phyloP scores from a whole-genome alignment of 2,888 invertebrate species.

The Antitype chi region DNA sequence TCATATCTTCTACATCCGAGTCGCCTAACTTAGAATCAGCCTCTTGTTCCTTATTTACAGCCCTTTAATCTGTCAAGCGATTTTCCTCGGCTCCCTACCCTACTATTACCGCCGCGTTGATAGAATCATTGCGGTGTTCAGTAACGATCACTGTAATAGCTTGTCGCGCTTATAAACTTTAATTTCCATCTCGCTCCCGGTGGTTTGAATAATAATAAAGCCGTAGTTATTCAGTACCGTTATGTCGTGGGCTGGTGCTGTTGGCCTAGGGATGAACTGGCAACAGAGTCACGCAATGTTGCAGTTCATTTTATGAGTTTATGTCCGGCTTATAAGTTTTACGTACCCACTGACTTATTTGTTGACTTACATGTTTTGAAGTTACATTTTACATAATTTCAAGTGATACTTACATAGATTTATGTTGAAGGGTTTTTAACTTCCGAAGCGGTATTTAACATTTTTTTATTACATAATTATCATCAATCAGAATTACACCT shows the following conservation, averaged over 20 bases:
- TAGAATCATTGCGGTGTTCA: conserved; percentile 58
- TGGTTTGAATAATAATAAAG: conserved; percentile 61
- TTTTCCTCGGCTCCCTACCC: conserved; percentile 40
- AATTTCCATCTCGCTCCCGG: conserved; percentile 58
- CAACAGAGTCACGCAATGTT: conserved; percentile 8
- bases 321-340: background rate
- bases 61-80: conserved; percentile 51
- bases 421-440: background rate
- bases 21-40: conserved; percentile 10
- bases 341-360: background rate
- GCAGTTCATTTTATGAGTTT: conserved; percentile 16
- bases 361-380: background rate
- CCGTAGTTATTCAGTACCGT: conserved; percentile 53
- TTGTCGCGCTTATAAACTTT: conserved; percentile 60
- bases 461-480: background rate
- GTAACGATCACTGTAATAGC: conserved; percentile 52
- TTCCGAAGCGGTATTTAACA: background rate
- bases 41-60: conserved; percentile 36
- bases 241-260: conserved; percentile 45
- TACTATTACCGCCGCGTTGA: conserved; percentile 52
- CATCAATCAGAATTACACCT: background rate
- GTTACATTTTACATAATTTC: background rate
- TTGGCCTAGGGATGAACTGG: conserved; percentile 44
- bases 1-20: conserved; percentile 23
- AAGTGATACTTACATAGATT: background rate